These are phyloP conservation scores for Potamarius usumacintae DNA, from an alignment of 2,113 vertebrate genomes.

Conservation along the genomic window DNA sequence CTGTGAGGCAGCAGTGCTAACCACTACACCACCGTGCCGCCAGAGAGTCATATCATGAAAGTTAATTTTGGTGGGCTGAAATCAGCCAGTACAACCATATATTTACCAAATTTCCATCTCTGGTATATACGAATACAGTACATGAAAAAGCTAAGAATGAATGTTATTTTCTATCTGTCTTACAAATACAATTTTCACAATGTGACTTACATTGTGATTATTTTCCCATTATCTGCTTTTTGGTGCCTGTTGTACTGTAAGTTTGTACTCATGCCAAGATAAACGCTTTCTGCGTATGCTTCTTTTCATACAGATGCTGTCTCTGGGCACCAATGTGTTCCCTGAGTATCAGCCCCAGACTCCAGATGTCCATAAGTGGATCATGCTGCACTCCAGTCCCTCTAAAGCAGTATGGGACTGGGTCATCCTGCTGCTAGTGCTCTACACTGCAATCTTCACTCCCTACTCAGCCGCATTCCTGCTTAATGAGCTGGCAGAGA, in stretches of 20 bases:
- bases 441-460: slow-evolving; percentile 93
- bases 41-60: not conserved
- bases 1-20: too few relatives aligned
- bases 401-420: slow-evolving; percentile 98
- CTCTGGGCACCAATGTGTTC: slow-evolving; percentile 87
- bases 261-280: not conserved
- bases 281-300: slow-evolving; percentile 39
- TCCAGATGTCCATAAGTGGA: slow-evolving; percentile 85
- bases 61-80: not conserved
- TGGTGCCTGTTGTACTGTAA: not conserved
- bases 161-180: not conserved
- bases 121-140: not conserved
- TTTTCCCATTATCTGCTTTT: not conserved
- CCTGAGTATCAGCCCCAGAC: slow-evolving; percentile 91
- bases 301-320: slow-evolving; percentile 80
- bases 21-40: too few relatives aligned
- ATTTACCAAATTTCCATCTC: not conserved
- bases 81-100: not conserved
- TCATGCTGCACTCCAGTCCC: slow-evolving; percentile 93
- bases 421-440: slow-evolving; percentile 93
- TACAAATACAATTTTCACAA: not conserved
- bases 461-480: slow-evolving; percentile 93
- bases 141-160: not conserved
- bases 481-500: slow-evolving; percentile 82
- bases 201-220: not conserved